Base-by-base conservation (phyloP, 2,113 vertebrate genomes). In the Falcunculus frontatus region DNA sequence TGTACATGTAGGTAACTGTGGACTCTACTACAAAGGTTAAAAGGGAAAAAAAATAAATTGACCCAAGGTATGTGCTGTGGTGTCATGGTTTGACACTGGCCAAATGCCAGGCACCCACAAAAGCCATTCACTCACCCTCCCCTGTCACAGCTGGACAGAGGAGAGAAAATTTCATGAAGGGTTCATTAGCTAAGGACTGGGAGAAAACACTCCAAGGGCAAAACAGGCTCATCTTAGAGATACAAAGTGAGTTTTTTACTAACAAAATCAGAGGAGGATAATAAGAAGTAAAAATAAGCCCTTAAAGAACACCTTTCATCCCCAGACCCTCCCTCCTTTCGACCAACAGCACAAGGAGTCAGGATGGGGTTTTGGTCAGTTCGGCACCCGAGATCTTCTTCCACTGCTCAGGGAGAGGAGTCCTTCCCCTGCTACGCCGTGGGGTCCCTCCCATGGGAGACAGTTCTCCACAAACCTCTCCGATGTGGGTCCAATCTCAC, bases 281-380 rank as follows among this genome's bases (percentile, higher is more conserved):
- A 49, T 20, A 4, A 65, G 16, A 41, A 29, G 6, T n/a, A 64
- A 47, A 75, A 49, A 19, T 3, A 49, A 65, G 12, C 10, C 12
- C 41, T n/a, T n/a, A n/a, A 41, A 33, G 6, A 55, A 8, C n/a
- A 56, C 4, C 7, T 41, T 41, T 65, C 19, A 5, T 5, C 22
- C n/a, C 23, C 10, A 41, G 0, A 1, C 23, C 9, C n/a, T 39
- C 19, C 6, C 7, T 64, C n/a, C 19, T 41, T 41, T 8, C 1
- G 1, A n/a, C 29, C 2, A 0, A 12, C n/a, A 64, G 41, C 9
- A 2, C 14, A 33, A 8, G 27, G 11, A 39, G 17, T 22, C 33
- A 73, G 11, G 13, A 22, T 0, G 33, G 13, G 47, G 6, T 22
- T 63, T 42, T 46, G 57, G 33, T 46, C 57, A 44, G 67, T 44